These are phyloP conservation scores for Agrilus mali DNA, from an alignment of 2,888 invertebrate species.

Conservation along the genomic window DNA sequence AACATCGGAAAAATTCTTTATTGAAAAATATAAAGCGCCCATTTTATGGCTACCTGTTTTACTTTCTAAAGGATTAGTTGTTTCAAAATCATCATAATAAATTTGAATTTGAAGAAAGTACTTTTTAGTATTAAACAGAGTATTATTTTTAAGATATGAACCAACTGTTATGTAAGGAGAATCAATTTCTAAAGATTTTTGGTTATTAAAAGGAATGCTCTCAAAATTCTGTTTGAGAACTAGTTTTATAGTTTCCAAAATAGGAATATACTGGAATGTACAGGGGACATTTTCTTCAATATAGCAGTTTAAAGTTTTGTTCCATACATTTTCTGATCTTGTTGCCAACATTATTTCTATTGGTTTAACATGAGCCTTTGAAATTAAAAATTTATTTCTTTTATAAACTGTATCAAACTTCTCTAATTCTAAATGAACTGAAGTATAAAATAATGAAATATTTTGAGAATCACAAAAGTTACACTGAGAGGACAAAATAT, in stretches of 20 bases:
- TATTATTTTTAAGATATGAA: conserved; percentile 6
- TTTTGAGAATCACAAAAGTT: too few species aligned
- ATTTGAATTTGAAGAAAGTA: conserved; percentile 4
- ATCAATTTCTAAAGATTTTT: too few species aligned
- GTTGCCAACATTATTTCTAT: too few species aligned
- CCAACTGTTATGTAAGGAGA: background rate
- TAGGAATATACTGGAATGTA: conserved; percentile 9
- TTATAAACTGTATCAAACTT: too few species aligned
- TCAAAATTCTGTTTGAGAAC: conserved; percentile 1
- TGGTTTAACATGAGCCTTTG: too few species aligned
- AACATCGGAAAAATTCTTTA: conserved; percentile 10
- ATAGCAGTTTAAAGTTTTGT: conserved; percentile 1
- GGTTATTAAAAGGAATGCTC: background rate
- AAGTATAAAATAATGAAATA: too few species aligned
- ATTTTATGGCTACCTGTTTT: conserved; percentile 15
- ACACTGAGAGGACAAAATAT: too few species aligned
- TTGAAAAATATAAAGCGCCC: conserved; percentile 13
- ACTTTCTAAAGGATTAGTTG: conserved; percentile 12
- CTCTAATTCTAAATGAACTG: too few species aligned
- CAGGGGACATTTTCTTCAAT: conserved; percentile 7
- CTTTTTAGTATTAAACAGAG: conserved; percentile 2
- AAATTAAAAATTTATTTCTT: too few species aligned
- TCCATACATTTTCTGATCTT: conserved; percentile 2
- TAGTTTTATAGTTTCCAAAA: conserved; percentile 5
- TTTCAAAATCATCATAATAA: conserved; percentile 15